Evolutionary conservation across 2,888 invertebrate genomes (phyloP), one percentile per base, ranked within the genome.

Genomic region (Belgica antarctica): DNA sequence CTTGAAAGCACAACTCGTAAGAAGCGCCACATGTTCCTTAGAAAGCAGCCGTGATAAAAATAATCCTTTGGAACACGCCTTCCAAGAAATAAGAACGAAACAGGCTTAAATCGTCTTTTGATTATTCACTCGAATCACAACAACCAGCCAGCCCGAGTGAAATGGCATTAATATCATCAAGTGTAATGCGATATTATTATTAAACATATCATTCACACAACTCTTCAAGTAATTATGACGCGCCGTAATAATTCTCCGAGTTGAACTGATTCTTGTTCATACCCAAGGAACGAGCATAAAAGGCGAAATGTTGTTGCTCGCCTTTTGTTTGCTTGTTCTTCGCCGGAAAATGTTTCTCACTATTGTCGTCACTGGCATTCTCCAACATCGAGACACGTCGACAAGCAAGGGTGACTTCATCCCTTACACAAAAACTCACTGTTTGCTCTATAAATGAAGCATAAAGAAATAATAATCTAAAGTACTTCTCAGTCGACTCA

Each of bases 391-490:
- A n/a, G n/a, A n/a, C n/a, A n/a, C n/a, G n/a, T n/a, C 2, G 25
- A 22, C 24, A 31, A 15, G n/a, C 36, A 46, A 25, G 65, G 65
- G 65, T 65, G 47, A 65, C 65, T 34, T 62, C 41, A 65, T 47
- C 19, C 19, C 62, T 34, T 47, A 27, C 25, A n/a, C n/a, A n/a
- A n/a, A n/a, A n/a, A n/a, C 28, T 10, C 24, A 24, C 8, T 68
- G 68, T 46, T 68, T 68, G 68, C 59, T 7, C 36, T 34, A 34
- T 68, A 68, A 52, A 57, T 68, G 57, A 68, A 68, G 68, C 57
- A 34, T 68, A 57, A 66, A 68, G 59, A 57, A 52, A 68, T 68
- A 68, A 68, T 57, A 52, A 57, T 52, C 46, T 52, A 57, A 57
- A 24, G 28, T 52, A 41, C 34, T 19, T 15, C 27, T 68, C 65